Evolutionary conservation across 2,797 vertebrate species (phyloP).

Genomic region (Columba guinea): DNA sequence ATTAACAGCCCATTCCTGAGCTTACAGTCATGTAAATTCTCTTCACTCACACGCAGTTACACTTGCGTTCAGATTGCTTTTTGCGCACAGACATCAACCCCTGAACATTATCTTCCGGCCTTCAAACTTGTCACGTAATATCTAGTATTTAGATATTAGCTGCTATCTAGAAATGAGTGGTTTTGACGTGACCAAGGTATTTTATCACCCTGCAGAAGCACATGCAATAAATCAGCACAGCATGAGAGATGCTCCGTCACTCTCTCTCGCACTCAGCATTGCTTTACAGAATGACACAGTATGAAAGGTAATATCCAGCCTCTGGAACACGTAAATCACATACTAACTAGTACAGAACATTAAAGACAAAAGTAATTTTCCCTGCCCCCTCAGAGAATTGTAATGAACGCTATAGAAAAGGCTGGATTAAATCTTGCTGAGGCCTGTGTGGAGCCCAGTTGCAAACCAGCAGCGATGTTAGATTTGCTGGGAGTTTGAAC

Average conservation of each 20-base stretch:
- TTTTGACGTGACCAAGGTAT: not conserved
- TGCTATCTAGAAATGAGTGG: not conserved
- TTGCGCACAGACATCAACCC: not conserved
- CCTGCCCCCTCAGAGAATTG: not conserved
- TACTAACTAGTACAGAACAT: not conserved
- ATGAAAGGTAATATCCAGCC: not conserved
- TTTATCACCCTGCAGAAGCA: not conserved
- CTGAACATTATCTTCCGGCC: not conserved
- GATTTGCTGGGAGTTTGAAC: conserved; percentile 1
- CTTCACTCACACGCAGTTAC: not conserved
- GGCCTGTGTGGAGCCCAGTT: not conserved
- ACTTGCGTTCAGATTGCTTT: not conserved
- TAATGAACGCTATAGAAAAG: not conserved
- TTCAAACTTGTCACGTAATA: not conserved
- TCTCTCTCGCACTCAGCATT: not conserved
- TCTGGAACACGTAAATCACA: conserved; percentile 10
- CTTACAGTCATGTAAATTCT: not conserved
- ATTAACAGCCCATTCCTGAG: not conserved
- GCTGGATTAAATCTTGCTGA: not conserved
- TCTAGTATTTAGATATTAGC: not conserved
- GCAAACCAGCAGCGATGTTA: not conserved
- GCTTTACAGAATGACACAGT: not conserved
- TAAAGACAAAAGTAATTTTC: conserved; percentile 13
- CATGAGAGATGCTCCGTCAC: not conserved
- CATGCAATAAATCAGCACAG: not conserved